Evolutionary conservation across 2,797 vertebrate species (phyloP).

Genomic region (Avahi laniger): DNA sequence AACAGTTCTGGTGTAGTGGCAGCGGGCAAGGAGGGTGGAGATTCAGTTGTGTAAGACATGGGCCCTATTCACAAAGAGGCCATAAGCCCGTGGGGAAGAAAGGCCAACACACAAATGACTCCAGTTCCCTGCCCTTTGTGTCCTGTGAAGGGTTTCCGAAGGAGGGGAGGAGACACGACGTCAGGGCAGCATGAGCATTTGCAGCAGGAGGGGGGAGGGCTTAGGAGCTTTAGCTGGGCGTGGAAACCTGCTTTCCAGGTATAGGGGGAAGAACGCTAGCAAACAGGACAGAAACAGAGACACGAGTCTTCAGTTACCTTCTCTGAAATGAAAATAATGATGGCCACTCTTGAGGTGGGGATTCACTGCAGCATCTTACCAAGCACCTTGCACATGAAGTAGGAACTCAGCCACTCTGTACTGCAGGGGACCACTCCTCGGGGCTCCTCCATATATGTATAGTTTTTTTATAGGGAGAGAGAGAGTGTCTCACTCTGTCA

Average conservation of each 20-base stretch:
- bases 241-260: not conserved
- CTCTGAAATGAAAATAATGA: not conserved
- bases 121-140: not conserved
- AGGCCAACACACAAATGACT: not conserved
- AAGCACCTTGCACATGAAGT: accelerated
- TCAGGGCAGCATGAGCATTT: accelerated
- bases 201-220: not conserved
- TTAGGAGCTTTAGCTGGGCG: not conserved
- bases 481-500: not conserved
- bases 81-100: not conserved
- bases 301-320: not conserved
- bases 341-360: not conserved
- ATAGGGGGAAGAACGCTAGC: not conserved
- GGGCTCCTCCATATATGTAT: too few species aligned
- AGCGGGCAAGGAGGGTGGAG: not conserved
- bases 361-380: not conserved
- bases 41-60: not conserved
- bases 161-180: not conserved
- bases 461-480: not conserved
- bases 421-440: accelerated
- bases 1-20: not conserved
- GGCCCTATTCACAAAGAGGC: not conserved
- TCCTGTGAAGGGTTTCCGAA: not conserved
- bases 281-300: not conserved
- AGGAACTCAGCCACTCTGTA: accelerated